A percentile compares a stretch with the other conserved stretches of the same genome.
Conservation (phyloP, 2,797 vertebrate species). For the Micrastur ruficollis region DNA sequence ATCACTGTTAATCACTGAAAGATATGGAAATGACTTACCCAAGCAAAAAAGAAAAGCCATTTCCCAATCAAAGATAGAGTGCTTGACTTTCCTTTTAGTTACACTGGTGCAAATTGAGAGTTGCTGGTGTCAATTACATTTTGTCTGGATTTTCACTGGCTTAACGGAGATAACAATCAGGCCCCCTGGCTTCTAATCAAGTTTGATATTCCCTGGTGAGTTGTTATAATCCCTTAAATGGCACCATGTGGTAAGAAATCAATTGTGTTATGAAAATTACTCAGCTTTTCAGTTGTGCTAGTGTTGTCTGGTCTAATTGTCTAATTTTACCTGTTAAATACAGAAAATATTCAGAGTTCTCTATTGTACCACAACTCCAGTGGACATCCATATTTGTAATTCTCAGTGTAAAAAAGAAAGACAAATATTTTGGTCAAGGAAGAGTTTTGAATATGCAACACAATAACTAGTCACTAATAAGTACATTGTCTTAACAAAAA, state of each 20-base stretch:
- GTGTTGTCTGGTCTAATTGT: not conserved
- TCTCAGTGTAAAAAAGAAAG: not conserved
- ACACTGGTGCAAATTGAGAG: not conserved
- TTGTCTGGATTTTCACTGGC: constrained; percentile 15
- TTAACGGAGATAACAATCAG: constrained; percentile 36
- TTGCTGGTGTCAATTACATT: constrained; percentile 32
- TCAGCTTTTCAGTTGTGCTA: not conserved
- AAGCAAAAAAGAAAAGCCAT: not conserved
- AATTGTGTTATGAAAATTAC: constrained; percentile 23
- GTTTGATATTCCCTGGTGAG: constrained; percentile 51
- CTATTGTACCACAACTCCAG: not conserved
- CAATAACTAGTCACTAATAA: not conserved
- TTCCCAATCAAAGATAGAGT: not conserved
- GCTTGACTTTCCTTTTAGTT: constrained; percentile 8
- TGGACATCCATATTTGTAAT: not conserved
- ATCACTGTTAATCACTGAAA: not conserved
- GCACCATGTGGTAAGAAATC: constrained; percentile 32
- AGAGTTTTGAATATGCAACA: not conserved
- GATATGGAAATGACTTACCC: not conserved
- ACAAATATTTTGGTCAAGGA: not conserved
- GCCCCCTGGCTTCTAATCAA: constrained; percentile 60
- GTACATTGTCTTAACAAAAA: not conserved
- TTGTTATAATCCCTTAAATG: constrained; percentile 50
- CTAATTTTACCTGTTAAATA: constrained; percentile 1
- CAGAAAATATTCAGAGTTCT: not conserved